phyloP scores from a whole-genome alignment of 2,797 vertebrate species.

The Chromobotia macracanthus region DNA sequence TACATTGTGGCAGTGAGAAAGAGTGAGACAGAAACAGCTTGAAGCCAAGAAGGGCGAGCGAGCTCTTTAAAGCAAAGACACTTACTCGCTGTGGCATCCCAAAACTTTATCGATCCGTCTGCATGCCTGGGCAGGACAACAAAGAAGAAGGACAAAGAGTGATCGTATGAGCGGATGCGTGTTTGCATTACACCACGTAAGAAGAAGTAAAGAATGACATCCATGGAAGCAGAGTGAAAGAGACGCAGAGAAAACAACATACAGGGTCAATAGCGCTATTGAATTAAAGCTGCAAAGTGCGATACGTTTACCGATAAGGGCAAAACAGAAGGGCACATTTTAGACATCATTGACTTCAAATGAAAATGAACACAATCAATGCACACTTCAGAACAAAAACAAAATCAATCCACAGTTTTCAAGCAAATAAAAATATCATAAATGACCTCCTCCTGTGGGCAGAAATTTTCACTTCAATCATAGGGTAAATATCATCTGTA shows the following conservation, averaged over 20 bases:
- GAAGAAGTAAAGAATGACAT: conserved; percentile 3
- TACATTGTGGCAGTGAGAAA: conserved; percentile 4
- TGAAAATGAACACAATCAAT: conserved; percentile 52
- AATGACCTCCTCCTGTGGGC: conserved; percentile 6
- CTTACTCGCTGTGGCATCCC: conserved; percentile 99
- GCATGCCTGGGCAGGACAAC: conserved; percentile 84
- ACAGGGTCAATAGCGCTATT: conserved; percentile 49
- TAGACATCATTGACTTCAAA: conserved; percentile 43
- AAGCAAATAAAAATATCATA: conserved; percentile 27
- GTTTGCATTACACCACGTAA: conserved; percentile 20
- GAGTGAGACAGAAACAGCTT: conserved; percentile 22
- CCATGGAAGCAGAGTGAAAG: conserved; percentile 9
- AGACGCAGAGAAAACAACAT: conserved; percentile 34
- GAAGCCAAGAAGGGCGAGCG: background rate
- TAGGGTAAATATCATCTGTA: conserved; percentile 3
- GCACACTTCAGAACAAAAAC: conserved; percentile 37
- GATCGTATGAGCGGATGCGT: conserved; percentile 30
- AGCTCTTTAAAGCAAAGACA: conserved; percentile 62
- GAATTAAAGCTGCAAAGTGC: conserved; percentile 52
- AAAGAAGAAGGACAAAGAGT: conserved; percentile 55
- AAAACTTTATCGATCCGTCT: conserved; percentile 97
- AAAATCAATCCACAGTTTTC: conserved; percentile 40
- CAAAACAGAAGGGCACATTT: conserved; percentile 27
- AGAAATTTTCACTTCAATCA: conserved; percentile 16
- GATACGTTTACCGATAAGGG: conserved; percentile 50